Base-by-base conservation (phyloP, 2,888 invertebrate genomes). In the Sericinus montela region DNA sequence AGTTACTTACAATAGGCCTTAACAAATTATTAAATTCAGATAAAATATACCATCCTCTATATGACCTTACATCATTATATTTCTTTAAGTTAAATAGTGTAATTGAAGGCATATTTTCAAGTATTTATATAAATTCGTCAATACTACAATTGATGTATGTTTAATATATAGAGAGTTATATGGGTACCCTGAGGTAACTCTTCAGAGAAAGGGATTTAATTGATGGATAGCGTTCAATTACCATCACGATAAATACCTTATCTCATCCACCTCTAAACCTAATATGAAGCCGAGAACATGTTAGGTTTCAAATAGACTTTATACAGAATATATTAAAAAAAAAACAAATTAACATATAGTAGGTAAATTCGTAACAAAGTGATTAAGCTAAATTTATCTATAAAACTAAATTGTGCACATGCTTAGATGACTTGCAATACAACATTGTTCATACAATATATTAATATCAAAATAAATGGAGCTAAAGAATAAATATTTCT, bases 391-490 rank as follows among this genome's bases (percentile, higher is more conserved):
- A n/a, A 32, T 5, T 34, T 35, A 10, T 32, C 43, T 40, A 48
- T 11, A n/a, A 32, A 32, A n/a, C 6, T 32, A 11, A 32, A 32
- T 11, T 32, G 47, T 47, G 40, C 41, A 41, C 25, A 47, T 40
- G 15, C 28, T 10, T 14, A 25, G n/a, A 23, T n/a, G 7, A 32
- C 4, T 9, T 38, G 14, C 11, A 32, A 15, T 50, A 40, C 30
- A 52, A 40, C 25, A 15, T 32, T 43, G 35, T 3, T 32, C 9
- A 19, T 16, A 30, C 25, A 30, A 43, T 37, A 52, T 45, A 46
- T 44, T 8, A 37, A 49, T 49, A 49, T 47, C 46, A 53, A 53
- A 49, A 53, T 46, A 46, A 49, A 44, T 28, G 43, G 34, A 48
- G 41, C 42, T 48, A 36, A 36, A 42, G 9, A 42, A 37, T 42